Evolutionary conservation across 2,797 vertebrate species (phyloP), one percentile per base, ranked within the genome.

Genomic region (Aselliscus stoliczkanus): DNA sequence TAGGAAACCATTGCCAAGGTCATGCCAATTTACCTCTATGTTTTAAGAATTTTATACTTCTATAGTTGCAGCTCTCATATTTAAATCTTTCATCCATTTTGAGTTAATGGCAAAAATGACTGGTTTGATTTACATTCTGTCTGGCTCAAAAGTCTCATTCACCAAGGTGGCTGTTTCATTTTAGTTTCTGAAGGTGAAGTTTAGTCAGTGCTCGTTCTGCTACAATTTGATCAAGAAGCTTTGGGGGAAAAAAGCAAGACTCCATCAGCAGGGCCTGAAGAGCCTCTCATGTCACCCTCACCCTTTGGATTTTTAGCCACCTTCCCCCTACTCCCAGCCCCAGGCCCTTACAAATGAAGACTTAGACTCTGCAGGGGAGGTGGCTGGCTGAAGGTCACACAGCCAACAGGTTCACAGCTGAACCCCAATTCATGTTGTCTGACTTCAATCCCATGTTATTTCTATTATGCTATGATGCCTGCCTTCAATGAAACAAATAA

Each of bases 11-110:
- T 65, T 83, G 64, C n/a, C 69, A 39, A 54, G 31, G 58, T 80
- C 29, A 29, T 52, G 10, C 87, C 25, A 44, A 82, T 85, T 93
- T 70, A 79, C 60, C 25, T 65, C 47, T 60, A 37, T 9, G 18
- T 80, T 95, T 96, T 60, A 90, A 93, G 88, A 77, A 52, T 83
- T 95, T 88, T 79, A 37, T 50, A 58, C 21, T 90, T 94, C 60
- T 56, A 62, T n/a, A 60, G 34, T 69, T 86, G 9, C 50, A 67
- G 52, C 42, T 87, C 34, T 88, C 75, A 60, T 90, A 54, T 47
- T 79, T 80, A 86, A 82, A 52, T 58, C 81, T 94, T 92, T 92
- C 76, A 84, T 90, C 17, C 76, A 87, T 93, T 94, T 90, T 86
- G 52, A 86, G 56, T 64, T 90, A 92, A 92, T 65, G 70, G 47